A percentile compares a stretch with the other conserved stretches of the same genome.
phyloP scores from a whole-genome alignment of 2,797 vertebrate species.

The Pangasius macronema region DNA sequence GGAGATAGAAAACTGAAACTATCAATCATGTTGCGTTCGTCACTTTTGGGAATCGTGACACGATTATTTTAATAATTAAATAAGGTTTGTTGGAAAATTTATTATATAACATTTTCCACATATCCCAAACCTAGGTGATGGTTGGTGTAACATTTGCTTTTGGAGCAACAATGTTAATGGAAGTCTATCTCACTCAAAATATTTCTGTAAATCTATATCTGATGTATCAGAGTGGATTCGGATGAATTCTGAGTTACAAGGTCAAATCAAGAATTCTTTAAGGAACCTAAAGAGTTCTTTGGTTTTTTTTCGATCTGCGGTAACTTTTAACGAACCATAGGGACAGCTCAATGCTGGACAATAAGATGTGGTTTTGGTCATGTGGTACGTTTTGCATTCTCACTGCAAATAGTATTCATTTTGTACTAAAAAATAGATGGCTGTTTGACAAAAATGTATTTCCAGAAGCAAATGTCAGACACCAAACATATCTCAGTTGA shows the following conservation, averaged over 20 bases:
- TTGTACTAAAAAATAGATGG: no score
- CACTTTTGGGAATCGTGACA: not conserved
- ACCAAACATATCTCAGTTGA: no score
- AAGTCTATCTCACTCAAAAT: not conserved
- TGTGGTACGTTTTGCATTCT: no score
- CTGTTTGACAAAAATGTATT: no score
- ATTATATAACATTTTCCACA: not conserved
- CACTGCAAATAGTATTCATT: no score
- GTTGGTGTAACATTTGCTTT: not conserved
- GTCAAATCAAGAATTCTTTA: not conserved
- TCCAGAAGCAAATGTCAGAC: no score
- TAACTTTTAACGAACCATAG: not conserved
- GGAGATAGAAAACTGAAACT: not conserved
- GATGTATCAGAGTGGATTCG: not conserved
- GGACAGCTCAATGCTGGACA: not conserved
- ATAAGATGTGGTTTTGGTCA: not conserved
- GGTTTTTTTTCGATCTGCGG: not conserved
- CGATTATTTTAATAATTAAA: no score
- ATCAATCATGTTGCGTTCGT: not conserved
- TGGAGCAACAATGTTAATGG: not conserved
- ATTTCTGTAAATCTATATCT: not conserved
- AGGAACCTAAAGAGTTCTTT: not conserved
- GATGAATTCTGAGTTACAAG: not conserved
- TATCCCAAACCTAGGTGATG: not conserved
- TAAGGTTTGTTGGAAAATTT: not conserved